Percentiles rank a stretch among this genome's conserved stretches.
These are phyloP conservation scores for Lycia hirtaria DNA, from an alignment of 2,888 invertebrate genomes.

Conservation along the genomic window DNA sequence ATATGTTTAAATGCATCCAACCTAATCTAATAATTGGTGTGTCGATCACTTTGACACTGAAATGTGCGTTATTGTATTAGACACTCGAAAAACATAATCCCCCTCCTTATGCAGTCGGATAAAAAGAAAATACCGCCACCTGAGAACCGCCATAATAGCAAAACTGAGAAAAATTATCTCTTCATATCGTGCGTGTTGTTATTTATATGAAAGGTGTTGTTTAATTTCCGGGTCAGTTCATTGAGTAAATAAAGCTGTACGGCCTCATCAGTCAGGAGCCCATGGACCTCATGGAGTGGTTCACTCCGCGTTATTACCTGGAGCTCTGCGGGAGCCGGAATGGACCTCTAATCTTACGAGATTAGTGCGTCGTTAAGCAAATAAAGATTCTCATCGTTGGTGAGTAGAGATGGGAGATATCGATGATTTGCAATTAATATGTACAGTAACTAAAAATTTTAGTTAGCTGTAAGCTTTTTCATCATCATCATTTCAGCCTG, in stretches of 20 bases:
- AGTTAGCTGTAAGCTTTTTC: too few species aligned
- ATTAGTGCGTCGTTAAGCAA: conserved; percentile 34
- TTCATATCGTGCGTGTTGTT: neutral
- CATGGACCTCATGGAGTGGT: conserved; percentile 5
- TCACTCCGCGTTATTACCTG: conserved; percentile 24
- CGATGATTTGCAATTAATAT: neutral
- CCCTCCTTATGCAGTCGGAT: neutral
- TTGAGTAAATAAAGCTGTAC: conserved; percentile 11
- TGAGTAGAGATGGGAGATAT: conserved; percentile 6
- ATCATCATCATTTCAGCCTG: too few species aligned
- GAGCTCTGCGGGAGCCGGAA: conserved; percentile 21
- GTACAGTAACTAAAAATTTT: too few species aligned
- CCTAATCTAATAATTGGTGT: too few species aligned
- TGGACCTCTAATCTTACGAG: conserved; percentile 31
- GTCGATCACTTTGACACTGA: too few species aligned
- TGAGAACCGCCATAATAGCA: too few species aligned
- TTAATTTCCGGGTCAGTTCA: conserved; percentile 19
- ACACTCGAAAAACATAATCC: too few species aligned
- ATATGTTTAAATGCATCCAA: too few species aligned
- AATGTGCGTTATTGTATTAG: too few species aligned
- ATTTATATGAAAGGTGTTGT: conserved; percentile 19
- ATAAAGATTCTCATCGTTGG: conserved; percentile 33
- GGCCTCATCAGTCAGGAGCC: conserved; percentile 18
- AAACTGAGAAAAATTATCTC: neutral
- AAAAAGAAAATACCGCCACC: neutral